Evolutionary conservation across 2,888 invertebrate species (phyloP).

Genomic region (Teinopalpus imperialis): DNA sequence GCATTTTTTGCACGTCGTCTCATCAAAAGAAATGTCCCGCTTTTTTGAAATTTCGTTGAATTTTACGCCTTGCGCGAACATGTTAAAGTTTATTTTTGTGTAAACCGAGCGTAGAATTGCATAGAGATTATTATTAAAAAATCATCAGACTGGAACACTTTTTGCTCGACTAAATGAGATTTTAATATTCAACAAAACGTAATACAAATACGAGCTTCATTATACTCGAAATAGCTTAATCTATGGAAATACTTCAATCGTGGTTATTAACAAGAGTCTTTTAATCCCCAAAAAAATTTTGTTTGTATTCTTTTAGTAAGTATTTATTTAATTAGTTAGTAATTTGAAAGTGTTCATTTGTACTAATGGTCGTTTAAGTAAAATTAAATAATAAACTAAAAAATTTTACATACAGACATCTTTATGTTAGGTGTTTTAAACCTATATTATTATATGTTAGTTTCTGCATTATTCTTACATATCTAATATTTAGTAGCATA

Average conservation of each 20-base stretch:
- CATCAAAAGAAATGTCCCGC: slow-evolving; percentile 32
- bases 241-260: neutral
- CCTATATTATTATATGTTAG: too few species aligned
- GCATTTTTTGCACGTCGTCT: slow-evolving; percentile 31
- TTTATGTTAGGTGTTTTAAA: too few species aligned
- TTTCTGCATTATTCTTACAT: too few species aligned
- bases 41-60: neutral
- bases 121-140: slow-evolving; percentile 22
- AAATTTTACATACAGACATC: too few species aligned
- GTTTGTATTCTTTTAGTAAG: neutral
- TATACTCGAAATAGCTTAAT: slow-evolving; percentile 22
- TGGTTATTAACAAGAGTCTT: neutral
- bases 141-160: slow-evolving; percentile 16
- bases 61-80: slow-evolving; percentile 1
- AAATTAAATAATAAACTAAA: too few species aligned
- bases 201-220: slow-evolving; percentile 20
- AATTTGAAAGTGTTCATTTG: neutral
- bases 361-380: too few species aligned
- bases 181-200: slow-evolving; percentile 36
- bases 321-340: neutral
- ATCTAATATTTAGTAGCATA: too few species aligned
- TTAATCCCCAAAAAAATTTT: neutral
- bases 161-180: slow-evolving; percentile 32
- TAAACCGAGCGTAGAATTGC: neutral
- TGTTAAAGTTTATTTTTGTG: neutral